Percentiles rank a stretch among this genome's conserved stretches.
phyloP scores from a whole-genome alignment of 2,113 vertebrate genomes.

The Odocoileus virginianus region DNA sequence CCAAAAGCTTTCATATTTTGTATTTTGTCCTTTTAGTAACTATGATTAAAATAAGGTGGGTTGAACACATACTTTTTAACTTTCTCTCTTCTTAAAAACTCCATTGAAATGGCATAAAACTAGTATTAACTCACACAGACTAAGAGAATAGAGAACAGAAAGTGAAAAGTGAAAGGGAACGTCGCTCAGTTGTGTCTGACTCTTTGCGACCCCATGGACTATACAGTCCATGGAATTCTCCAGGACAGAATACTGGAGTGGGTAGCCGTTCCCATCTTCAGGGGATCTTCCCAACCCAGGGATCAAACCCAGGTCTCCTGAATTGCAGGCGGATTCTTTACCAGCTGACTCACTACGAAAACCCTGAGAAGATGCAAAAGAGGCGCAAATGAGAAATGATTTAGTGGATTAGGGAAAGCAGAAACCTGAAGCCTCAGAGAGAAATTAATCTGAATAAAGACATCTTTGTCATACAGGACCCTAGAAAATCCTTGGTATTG shows the following conservation, averaged over 20 bases:
- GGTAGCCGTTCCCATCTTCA: neutral
- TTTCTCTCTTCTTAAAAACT: neutral
- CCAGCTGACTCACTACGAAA: neutral
- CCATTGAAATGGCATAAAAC: conserved; percentile 2
- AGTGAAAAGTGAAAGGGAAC: neutral
- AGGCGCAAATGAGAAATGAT: neutral
- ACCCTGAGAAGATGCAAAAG: neutral
- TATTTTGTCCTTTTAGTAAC: conserved; percentile 5
- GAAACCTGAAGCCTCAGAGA: neutral
- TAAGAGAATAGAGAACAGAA: neutral
- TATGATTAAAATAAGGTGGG: neutral
- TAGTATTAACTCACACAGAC: neutral
- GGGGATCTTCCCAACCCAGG: neutral
- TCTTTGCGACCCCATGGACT: neutral
- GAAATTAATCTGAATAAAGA: neutral
- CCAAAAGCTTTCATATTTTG: neutral
- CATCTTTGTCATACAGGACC: neutral
- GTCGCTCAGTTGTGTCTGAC: neutral
- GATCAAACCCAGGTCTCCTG: neutral
- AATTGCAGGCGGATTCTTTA: neutral
- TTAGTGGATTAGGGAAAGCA: neutral
- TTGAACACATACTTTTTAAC: neutral
- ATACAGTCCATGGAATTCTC: neutral
- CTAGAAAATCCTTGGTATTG: neutral
- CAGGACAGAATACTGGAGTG: neutral